Conservation (phyloP, 2,113 vertebrate species). For the Sorex fumeus region DNA sequence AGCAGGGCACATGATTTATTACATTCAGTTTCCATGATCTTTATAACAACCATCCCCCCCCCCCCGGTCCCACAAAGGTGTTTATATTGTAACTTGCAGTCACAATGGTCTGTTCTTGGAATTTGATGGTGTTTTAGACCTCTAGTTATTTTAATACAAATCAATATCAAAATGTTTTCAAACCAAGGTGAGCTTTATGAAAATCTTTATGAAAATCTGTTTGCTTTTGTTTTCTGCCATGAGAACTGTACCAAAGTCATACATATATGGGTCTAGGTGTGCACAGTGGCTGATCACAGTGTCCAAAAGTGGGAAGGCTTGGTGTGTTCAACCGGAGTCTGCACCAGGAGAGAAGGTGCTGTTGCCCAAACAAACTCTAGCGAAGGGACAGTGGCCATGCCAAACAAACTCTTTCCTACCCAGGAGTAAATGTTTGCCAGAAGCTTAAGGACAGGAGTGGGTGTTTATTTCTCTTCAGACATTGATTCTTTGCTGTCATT, state of each 20-base stretch:
- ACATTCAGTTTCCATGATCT: conserved; percentile 53
- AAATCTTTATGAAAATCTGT: conserved; percentile 68
- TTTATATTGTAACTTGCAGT: conserved; percentile 66
- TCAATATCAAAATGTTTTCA: conserved; percentile 73
- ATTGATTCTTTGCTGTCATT: background rate
- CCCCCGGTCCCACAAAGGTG: conserved; percentile 49
- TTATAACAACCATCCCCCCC: conserved; percentile 71
- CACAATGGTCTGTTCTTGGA: conserved; percentile 20
- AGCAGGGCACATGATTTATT: conserved; percentile 63
- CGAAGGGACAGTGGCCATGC: conserved; percentile 3
- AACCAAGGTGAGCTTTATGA: background rate
- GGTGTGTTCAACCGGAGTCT: background rate
- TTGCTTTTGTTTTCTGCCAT: conserved; percentile 64
- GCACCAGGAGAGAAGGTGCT: background rate
- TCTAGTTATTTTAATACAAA: conserved; percentile 73
- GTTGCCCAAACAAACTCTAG: conserved; percentile 21
- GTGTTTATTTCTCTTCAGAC: background rate
- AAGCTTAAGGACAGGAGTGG: background rate
- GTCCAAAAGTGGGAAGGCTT: background rate
- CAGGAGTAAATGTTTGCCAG: conserved; percentile 13
- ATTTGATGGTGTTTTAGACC: conserved; percentile 66
- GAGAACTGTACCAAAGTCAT: conserved; percentile 58
- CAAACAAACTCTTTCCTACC: background rate
- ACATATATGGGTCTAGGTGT: background rate
- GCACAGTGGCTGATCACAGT: background rate